Evolutionary conservation across 2,888 invertebrate genomes (phyloP), one percentile per base, ranked within the genome.

Genomic region (Biston betularia): DNA sequence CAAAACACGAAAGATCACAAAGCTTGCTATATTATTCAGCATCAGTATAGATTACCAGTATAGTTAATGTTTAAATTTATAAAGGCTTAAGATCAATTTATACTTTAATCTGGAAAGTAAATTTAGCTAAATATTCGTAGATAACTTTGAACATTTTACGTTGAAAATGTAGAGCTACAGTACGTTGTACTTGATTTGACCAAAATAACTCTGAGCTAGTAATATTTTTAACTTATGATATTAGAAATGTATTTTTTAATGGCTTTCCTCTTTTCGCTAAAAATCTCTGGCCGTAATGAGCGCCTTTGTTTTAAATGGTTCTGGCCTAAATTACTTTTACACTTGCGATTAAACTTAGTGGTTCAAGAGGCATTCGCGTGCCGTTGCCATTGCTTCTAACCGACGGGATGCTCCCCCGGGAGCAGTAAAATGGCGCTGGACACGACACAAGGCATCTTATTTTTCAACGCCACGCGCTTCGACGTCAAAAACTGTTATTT

Each of bases 351-450:
- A 79, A 77, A 75, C 66, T 73, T 73, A 67, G 66, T 66, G 75
- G 79, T 75, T 76, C 77, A 78, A 75, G 79, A 81, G 79, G 76
- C 74, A 75, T 75, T 81, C 72, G 81, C 79, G 81, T 81, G 79
- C 75, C 77, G 79, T 83, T 14, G 35, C 58, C 67, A 35, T 45
- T 44, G 59, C 53, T 63, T 74, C 78, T 75, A 74, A 80, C 70
- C 73, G 73, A 59, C 69, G 73, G 71, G 72, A 52, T 53, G 54
- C 57, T 82, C 86, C 80, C 83, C 5, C 40, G 72, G 80, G 86
- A 74, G 52, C 63, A 60, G 63, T 83, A 75, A 82, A 81, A 68
- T 70, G 64, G 65, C 67, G 60, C 72, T 79, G 78, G 79, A 78
- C 81, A 79, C 70, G 76, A 76, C 68, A 78, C 71, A 64, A 69